phyloP scores from a whole-genome alignment of 2,797 vertebrate genomes.

The Sparidentex hasta region DNA sequence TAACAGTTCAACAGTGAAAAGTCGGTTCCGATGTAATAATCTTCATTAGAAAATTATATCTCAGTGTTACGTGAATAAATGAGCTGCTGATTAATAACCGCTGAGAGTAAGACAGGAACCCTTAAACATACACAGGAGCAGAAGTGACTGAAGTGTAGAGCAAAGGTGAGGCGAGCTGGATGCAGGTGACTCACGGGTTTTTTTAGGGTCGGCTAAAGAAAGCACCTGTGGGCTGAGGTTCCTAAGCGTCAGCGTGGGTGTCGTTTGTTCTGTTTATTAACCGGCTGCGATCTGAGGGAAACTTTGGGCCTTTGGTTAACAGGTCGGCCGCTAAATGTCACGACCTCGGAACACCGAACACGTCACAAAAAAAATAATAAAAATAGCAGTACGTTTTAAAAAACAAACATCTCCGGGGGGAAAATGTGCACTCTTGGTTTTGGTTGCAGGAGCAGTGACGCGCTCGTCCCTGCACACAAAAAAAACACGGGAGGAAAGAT shows the following conservation, averaged over 20 bases:
- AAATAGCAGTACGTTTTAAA: background rate
- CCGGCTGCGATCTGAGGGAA: background rate
- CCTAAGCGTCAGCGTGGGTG: no score
- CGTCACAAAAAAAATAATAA: no score
- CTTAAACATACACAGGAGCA: no score
- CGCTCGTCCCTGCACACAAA: background rate
- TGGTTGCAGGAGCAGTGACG: background rate
- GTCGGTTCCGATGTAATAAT: no score
- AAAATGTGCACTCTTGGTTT: background rate
- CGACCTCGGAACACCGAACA: background rate
- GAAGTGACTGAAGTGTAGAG: background rate
- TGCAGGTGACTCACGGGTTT: background rate
- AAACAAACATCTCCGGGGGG: background rate
- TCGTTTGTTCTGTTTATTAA: background rate
- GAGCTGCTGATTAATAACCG: no score
- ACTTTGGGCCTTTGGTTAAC: background rate
- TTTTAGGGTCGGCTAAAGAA: background rate
- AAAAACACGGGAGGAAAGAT: background rate
- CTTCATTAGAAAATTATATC: no score
- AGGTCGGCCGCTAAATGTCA: background rate
- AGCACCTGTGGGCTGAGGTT: background rate
- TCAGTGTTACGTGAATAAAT: no score
- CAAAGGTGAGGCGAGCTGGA: slow-evolving; percentile 7
- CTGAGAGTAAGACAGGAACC: no score
- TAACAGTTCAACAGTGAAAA: no score